These are phyloP conservation scores for Aphelenchoides besseyi DNA, from an alignment of 1,140 invertebrate genomes.

Conservation along the genomic window DNA sequence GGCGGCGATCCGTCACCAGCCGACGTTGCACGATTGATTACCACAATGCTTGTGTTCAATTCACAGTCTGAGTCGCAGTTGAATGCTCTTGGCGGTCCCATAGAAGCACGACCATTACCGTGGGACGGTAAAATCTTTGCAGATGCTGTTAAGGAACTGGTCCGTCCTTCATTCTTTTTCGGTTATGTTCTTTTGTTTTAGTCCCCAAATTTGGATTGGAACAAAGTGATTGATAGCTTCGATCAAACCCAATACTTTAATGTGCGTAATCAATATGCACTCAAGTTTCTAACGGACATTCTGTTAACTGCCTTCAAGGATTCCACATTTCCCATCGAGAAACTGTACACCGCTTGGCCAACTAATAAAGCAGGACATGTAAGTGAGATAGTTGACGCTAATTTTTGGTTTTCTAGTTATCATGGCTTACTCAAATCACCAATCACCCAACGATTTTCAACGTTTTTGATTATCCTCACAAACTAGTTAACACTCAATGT, in stretches of 20 bases:
- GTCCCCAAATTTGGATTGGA: conserved; percentile 74
- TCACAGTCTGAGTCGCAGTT: neutral
- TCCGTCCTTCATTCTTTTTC: conserved; percentile 15
- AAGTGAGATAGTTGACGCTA: neutral
- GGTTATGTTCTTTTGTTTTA: conserved; percentile 23
- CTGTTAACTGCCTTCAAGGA: conserved; percentile 8
- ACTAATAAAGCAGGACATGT: conserved; percentile 19
- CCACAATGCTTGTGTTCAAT: neutral
- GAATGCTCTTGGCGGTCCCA: neutral
- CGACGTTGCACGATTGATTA: neutral
- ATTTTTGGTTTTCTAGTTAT: conserved; percentile 24
- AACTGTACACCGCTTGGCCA: conserved; percentile 18
- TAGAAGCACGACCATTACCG: conserved; percentile 22
- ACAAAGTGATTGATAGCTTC: conserved; percentile 81
- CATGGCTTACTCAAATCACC: conserved; percentile 78
- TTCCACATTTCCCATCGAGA: conserved; percentile 17
- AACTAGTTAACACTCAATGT: conserved; percentile 78
- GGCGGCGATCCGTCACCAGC: neutral
- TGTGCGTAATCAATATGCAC: conserved; percentile 78
- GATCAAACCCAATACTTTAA: conserved; percentile 81
- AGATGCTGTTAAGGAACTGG: conserved; percentile 28
- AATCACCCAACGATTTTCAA: conserved; percentile 84
- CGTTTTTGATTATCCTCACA: conserved; percentile 83
- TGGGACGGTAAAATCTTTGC: conserved; percentile 36
- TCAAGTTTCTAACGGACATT: conserved; percentile 65